phyloP scores from a whole-genome alignment of 2,888 invertebrate species.

The Ganaspis brasiliensis region DNA sequence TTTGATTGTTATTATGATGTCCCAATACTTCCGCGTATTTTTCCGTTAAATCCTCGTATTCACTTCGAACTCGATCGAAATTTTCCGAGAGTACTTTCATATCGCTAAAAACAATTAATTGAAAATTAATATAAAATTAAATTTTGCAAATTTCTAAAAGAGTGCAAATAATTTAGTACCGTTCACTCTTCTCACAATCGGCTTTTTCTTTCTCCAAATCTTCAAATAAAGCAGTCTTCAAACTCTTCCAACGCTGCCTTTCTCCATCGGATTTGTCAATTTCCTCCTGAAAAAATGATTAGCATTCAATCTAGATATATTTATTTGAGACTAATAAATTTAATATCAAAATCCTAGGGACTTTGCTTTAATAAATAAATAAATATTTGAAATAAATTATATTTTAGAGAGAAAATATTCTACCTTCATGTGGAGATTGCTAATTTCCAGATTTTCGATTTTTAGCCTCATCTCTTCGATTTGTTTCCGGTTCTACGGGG shows the following conservation, averaged over 20 bases:
- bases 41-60: constrained; percentile 82
- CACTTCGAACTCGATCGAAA: constrained; percentile 80
- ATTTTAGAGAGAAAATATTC: not conserved
- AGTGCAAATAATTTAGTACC: constrained; percentile 59
- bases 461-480: constrained; percentile 51
- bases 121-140: not conserved
- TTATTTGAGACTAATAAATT: too few relatives aligned
- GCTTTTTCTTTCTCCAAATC: constrained; percentile 63
- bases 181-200: constrained; percentile 63
- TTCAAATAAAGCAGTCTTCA: constrained; percentile 56
- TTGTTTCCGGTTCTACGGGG: constrained; percentile 51
- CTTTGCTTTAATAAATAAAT: too few relatives aligned
- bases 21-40: constrained; percentile 85
- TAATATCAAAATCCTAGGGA: too few relatives aligned
- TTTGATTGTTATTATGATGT: constrained; percentile 86
- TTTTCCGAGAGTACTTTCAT: constrained; percentile 63
- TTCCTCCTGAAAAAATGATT: constrained; percentile 52
- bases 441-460: constrained; percentile 50
- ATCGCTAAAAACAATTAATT: constrained; percentile 63
- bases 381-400: constrained; percentile 6
- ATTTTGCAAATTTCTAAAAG: not conserved
- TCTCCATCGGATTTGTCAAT: constrained; percentile 60
- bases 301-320: constrained; percentile 6
- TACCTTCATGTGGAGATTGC: constrained; percentile 22
- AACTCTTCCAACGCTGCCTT: constrained; percentile 54